Conservation (phyloP, 2,797 vertebrate species). For the Adrianichthys oophorus region DNA sequence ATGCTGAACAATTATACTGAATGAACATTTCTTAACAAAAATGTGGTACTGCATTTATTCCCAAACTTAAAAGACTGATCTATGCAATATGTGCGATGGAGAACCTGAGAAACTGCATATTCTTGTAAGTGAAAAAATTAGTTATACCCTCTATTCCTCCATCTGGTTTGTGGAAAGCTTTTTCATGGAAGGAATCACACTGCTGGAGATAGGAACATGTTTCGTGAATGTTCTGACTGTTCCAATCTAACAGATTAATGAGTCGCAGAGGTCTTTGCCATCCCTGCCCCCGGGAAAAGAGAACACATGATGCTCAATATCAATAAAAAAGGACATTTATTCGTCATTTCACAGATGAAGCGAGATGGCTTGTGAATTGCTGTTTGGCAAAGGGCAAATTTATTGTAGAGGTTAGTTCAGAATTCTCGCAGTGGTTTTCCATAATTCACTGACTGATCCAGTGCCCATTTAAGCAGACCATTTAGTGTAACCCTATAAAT, state of each 20-base stretch:
- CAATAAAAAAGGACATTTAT: slow-evolving; percentile 60
- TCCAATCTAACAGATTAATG: slow-evolving; percentile 80
- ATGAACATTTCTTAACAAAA: no score
- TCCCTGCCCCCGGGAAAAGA: slow-evolving; percentile 60
- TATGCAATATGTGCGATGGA: slow-evolving; percentile 44
- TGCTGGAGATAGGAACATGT: slow-evolving; percentile 50
- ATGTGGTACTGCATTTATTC: no score
- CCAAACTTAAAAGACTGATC: no score
- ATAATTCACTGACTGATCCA: slow-evolving; percentile 37
- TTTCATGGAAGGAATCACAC: slow-evolving; percentile 67
- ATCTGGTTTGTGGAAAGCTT: slow-evolving; percentile 44
- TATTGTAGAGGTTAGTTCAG: slow-evolving; percentile 40
- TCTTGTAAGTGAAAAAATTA: slow-evolving; percentile 69
- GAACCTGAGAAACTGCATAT: slow-evolving; percentile 60
- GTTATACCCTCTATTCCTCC: slow-evolving; percentile 51
- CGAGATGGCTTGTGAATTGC: slow-evolving; percentile 39
- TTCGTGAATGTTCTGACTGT: slow-evolving; percentile 70
- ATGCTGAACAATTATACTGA: no score
- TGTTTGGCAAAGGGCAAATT: slow-evolving; percentile 53
- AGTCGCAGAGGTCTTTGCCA: slow-evolving; percentile 60
- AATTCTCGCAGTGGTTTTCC: slow-evolving; percentile 40
- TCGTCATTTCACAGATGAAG: slow-evolving; percentile 49
- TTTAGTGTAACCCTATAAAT: slow-evolving; percentile 34
- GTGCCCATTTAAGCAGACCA: slow-evolving; percentile 31
- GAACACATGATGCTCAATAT: slow-evolving; percentile 62